These are phyloP conservation scores for Threskiornis aethiopicus DNA, from an alignment of 2,797 vertebrate species.

Conservation along the genomic window DNA sequence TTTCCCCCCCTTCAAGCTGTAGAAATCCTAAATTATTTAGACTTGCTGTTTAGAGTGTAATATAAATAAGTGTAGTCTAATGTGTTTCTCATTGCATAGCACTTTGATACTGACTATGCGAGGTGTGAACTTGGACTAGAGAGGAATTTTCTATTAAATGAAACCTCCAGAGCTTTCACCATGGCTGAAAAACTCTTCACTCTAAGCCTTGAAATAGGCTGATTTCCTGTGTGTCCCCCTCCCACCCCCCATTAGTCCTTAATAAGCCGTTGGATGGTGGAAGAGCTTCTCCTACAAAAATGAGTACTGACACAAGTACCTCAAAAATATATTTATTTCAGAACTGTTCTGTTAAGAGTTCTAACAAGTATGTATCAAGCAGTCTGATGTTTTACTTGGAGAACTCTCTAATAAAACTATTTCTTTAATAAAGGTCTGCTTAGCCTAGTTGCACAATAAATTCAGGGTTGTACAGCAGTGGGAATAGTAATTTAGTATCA, in stretches of 20 bases:
- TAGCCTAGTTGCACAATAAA: neutral
- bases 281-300: neutral
- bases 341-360: neutral
- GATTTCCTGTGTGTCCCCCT: neutral
- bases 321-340: neutral
- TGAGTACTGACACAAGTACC: neutral
- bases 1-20: neutral
- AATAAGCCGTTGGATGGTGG: neutral
- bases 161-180: slow-evolving; percentile 11
- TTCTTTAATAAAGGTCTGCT: neutral
- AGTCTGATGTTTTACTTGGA: neutral
- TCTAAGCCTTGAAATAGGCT: neutral
- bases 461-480: neutral
- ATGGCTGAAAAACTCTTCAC: neutral
- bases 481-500: neutral
- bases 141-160: slow-evolving; percentile 12
- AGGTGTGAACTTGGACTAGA: neutral
- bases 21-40: slow-evolving; percentile 39
- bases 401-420: neutral
- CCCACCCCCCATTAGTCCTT: neutral
- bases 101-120: neutral
- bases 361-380: neutral
- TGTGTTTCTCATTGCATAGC: neutral
- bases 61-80: slow-evolving; percentile 5
- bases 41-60: neutral